These are phyloP conservation scores for Hyposoter dolosus DNA, from an alignment of 2,888 invertebrate genomes.

Conservation along the genomic window DNA sequence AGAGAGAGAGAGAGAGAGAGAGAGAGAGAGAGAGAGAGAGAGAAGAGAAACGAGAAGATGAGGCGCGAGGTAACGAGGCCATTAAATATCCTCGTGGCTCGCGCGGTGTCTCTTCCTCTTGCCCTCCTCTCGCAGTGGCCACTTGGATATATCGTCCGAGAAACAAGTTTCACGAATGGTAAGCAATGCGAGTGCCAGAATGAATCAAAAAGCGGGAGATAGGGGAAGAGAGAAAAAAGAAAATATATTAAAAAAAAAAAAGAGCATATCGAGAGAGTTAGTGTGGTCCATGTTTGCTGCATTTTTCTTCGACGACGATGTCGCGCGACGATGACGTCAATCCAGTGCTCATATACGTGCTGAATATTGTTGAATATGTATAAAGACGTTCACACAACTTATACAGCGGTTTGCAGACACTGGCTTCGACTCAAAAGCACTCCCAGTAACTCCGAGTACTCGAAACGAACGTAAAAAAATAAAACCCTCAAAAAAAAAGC, in stretches of 20 bases:
- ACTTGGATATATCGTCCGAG: conserved; percentile 53
- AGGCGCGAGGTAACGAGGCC: conserved; percentile 70
- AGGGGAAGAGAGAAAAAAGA: neutral
- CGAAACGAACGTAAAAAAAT: neutral
- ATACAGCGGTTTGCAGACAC: neutral
- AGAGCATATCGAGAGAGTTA: conserved; percentile 32
- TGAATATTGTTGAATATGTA: conserved; percentile 38
- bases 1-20: conserved; percentile 23
- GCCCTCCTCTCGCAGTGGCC: conserved; percentile 19
- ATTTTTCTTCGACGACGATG: conserved; percentile 58
- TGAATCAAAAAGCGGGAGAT: conserved; percentile 3
- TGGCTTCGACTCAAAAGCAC: neutral
- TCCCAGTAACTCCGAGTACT: neutral
- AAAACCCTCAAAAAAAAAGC: neutral
- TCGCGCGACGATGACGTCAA: conserved; percentile 69
- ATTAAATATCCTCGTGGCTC: conserved; percentile 68
- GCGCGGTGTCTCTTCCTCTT: conserved; percentile 55
- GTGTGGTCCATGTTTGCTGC: conserved; percentile 49
- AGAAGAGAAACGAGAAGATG: conserved; percentile 51
- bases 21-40: conserved; percentile 10
- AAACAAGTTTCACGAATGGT: conserved; percentile 69
- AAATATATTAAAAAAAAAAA: conserved; percentile 30
- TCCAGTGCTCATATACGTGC: conserved; percentile 41
- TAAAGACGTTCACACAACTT: conserved; percentile 30
- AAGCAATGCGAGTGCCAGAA: conserved; percentile 47